A percentile compares a stretch with the other conserved stretches of the same genome.
Conservation (phyloP, 2,888 invertebrate species). For the Congeria kusceri region DNA sequence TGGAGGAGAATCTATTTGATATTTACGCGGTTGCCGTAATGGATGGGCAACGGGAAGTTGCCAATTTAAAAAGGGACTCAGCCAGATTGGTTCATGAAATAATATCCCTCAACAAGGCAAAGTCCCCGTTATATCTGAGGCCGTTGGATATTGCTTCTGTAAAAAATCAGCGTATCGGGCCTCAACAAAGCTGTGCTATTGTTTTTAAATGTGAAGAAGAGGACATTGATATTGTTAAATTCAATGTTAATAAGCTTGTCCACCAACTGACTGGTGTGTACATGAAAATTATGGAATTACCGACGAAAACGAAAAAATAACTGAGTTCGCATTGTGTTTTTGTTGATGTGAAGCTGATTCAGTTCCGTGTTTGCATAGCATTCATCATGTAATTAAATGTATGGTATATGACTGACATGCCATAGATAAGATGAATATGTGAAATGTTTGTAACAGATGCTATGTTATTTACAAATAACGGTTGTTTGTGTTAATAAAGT, state of each 20-base stretch:
- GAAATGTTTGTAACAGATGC: too few species aligned
- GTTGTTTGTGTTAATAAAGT: too few species aligned
- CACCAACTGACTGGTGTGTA: conserved; percentile 5
- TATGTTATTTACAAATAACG: too few species aligned
- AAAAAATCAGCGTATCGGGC: not conserved
- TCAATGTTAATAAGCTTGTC: not conserved
- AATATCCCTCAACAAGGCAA: conserved; percentile 14
- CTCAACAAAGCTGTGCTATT: conserved; percentile 16
- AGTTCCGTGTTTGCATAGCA: too few species aligned
- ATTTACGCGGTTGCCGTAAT: conserved; percentile 4
- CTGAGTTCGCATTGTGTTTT: not conserved
- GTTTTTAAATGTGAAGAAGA: conserved; percentile 4
- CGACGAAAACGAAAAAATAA: not conserved
- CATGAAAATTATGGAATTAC: conserved; percentile 15
- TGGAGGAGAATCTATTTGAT: conserved; percentile 4
- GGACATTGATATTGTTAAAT: not conserved
- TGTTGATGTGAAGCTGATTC: too few species aligned
- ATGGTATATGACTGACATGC: too few species aligned
- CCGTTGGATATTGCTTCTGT: not conserved
- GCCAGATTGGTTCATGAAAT: conserved; percentile 14
- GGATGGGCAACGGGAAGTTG: not conserved
- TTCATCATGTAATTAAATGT: too few species aligned
- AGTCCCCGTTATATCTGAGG: not conserved
- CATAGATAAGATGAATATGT: too few species aligned
- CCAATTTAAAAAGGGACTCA: conserved; percentile 23